A percentile compares a stretch with the other conserved stretches of the same genome.
Conservation (phyloP, 2,888 invertebrate species). For the Drosophila koepferae region DNA sequence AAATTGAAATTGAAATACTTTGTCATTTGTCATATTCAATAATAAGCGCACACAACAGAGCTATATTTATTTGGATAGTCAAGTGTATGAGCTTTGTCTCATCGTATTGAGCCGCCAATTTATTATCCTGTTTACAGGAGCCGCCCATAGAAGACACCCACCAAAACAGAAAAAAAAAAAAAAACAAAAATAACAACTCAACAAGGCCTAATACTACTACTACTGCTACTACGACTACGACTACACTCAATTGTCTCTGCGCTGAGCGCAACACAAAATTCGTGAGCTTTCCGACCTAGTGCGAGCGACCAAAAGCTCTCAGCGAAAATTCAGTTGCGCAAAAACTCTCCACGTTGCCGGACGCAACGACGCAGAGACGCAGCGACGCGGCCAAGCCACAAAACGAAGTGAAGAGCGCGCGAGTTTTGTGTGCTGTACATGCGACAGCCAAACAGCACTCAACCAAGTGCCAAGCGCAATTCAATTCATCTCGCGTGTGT, state of each 20-base stretch:
- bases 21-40: slow-evolving; percentile 3
- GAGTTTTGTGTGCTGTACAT: slow-evolving; percentile 10
- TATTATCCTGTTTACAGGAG: slow-evolving; percentile 34
- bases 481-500: slow-evolving; percentile 66
- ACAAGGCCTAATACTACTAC: slow-evolving; percentile 6
- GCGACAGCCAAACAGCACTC: slow-evolving; percentile 34
- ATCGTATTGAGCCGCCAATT: slow-evolving; percentile 30
- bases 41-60: not conserved
- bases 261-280: slow-evolving; percentile 19
- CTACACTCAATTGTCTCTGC: slow-evolving; percentile 40
- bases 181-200: slow-evolving; percentile 33
- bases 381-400: slow-evolving; percentile 7
- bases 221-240: not conserved
- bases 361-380: slow-evolving; percentile 50
- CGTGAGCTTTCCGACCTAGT: slow-evolving; percentile 53
- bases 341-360: slow-evolving; percentile 69
- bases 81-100: slow-evolving; percentile 34
- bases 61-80: slow-evolving; percentile 23
- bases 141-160: slow-evolving; percentile 10
- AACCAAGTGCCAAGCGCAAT: slow-evolving; percentile 28
- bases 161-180: not conserved
- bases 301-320: slow-evolving; percentile 56
- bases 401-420: slow-evolving; percentile 28
- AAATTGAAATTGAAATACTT: not conserved
- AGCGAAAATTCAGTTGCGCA: slow-evolving; percentile 68